Conservation (phyloP, 2,113 vertebrate species). For the Odontesthes bonariensis region DNA sequence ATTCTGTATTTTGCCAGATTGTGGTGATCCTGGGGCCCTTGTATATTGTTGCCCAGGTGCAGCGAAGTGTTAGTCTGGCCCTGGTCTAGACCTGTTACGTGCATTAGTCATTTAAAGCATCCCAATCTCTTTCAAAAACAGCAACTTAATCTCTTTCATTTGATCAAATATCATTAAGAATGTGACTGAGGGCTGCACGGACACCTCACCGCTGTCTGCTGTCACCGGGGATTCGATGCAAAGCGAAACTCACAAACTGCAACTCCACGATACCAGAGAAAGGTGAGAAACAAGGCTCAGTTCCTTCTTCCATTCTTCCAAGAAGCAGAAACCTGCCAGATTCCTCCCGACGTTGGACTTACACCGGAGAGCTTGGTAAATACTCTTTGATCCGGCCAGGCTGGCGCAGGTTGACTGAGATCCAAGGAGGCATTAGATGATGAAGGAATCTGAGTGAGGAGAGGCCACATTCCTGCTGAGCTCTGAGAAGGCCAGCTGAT, state of each 20-base stretch:
- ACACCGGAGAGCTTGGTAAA: conserved; percentile 32
- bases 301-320: conserved; percentile 10
- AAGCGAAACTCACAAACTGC: conserved; percentile 24
- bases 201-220: neutral
- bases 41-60: too few species aligned
- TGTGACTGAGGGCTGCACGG: conserved; percentile 2
- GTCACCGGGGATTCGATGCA: conserved; percentile 18
- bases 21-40: too few species aligned
- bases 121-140: too few species aligned
- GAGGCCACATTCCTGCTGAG: conserved; percentile 42
- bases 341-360: neutral
- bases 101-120: too few species aligned
- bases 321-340: conserved; percentile 6
- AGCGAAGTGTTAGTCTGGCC: too few species aligned
- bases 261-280: conserved; percentile 17
- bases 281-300: conserved; percentile 29
- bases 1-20: too few species aligned
- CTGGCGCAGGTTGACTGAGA: conserved; percentile 56
- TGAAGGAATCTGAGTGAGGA: conserved; percentile 64
- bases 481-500: conserved; percentile 59
- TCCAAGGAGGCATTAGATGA: conserved; percentile 50
- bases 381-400: conserved; percentile 62
- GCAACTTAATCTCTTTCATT: too few species aligned
- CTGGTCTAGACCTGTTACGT: too few species aligned
- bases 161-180: too few species aligned